Evolutionary conservation across 2,113 vertebrate genomes (phyloP), one percentile per base, ranked within the genome.

Genomic region (Steatornis caripensis): DNA sequence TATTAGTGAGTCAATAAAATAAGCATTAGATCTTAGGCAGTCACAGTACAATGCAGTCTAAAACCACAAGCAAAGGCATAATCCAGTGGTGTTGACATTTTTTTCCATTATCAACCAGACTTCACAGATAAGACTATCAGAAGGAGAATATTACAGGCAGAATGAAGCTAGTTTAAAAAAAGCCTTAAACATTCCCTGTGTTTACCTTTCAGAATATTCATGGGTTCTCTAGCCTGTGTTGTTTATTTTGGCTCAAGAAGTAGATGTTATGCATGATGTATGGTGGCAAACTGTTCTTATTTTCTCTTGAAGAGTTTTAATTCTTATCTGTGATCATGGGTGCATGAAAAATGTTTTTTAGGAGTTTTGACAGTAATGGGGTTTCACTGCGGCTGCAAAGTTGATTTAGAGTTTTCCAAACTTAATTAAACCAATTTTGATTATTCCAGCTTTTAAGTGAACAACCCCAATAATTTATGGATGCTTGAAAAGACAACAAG

Each of bases 151-250:
- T 79, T 87, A 61, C 18, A 79, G 61, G 26, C 78, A 95, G 71
- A 94, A 91, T 39, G 43, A 53, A 90, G 16, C 24, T 46, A 57
- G 43, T 87, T 96, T 86, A 7, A 84, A 93, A 93, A 86, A 87
- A 54, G 20, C 7, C 39, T 62, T 43, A 46, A 86, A 77, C 41
- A 7, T 83, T 93, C 41, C 77, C 20, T 5, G 1, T 93, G 66
- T 93, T 96, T 94, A 90, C 11, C 15, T 87, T 89, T 90, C 37
- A 66, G 78, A 90, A 77, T 93, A 94, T 83, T 93, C 41, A 62
- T 55, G 43, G n/a, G 1, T 53, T 90, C 39, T 71, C 12, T 77
- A 66, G 46, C 23, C 39, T 90, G 5, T 48, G 14, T 54, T 95
- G 39, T 79, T 95, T 95, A 43, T 89, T 96, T 96, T 95, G 91